Evolutionary conservation across 30 jellyfish, hydroid and myxozoan genomes (phyloP).

Genomic region (Hydractinia symbiolongicarpus): DNA sequence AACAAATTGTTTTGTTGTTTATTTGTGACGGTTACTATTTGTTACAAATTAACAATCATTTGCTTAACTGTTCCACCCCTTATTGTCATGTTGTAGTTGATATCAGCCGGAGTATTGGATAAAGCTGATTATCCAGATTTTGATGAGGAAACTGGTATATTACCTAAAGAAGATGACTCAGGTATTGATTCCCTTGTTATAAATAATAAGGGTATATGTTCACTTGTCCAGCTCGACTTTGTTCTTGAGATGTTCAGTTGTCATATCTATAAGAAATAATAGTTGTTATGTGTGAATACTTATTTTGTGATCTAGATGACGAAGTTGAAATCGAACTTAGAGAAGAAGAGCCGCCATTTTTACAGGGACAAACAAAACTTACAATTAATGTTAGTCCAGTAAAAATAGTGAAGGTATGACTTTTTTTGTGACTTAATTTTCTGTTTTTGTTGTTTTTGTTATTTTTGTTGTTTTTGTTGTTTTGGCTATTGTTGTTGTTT

Average conservation of each 20-base stretch:
- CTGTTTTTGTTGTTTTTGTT: too few species aligned
- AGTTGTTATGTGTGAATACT: not conserved
- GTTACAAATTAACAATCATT: too few species aligned
- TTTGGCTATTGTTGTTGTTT: too few species aligned
- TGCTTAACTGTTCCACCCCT: too few species aligned
- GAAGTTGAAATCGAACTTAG: slow-evolving; percentile 91
- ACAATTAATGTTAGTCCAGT: slow-evolving; percentile 87
- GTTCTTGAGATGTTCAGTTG: not conserved
- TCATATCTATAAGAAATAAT: not conserved
- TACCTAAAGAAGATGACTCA: slow-evolving; percentile 92
- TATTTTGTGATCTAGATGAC: slow-evolving; percentile 51
- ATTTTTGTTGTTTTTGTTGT: too few species aligned
- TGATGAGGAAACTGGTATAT: slow-evolving; percentile 98
- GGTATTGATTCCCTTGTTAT: slow-evolving; percentile 33
- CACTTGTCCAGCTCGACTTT: too few species aligned
- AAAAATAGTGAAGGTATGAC: slow-evolving; percentile 77
- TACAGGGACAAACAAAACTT: slow-evolving; percentile 96
- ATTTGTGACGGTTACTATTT: too few species aligned
- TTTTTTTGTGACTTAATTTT: too few species aligned
- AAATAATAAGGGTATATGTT: not conserved
- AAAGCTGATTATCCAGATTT: slow-evolving; percentile 96
- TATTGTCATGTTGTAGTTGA: slow-evolving; percentile 40
- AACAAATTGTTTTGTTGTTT: too few species aligned
- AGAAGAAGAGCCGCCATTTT: slow-evolving; percentile 97
- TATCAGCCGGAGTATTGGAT: slow-evolving; percentile 98